Evolutionary conservation across 1,140 invertebrate genomes (phyloP).

Genomic region (Drosophila kanapiae): DNA sequence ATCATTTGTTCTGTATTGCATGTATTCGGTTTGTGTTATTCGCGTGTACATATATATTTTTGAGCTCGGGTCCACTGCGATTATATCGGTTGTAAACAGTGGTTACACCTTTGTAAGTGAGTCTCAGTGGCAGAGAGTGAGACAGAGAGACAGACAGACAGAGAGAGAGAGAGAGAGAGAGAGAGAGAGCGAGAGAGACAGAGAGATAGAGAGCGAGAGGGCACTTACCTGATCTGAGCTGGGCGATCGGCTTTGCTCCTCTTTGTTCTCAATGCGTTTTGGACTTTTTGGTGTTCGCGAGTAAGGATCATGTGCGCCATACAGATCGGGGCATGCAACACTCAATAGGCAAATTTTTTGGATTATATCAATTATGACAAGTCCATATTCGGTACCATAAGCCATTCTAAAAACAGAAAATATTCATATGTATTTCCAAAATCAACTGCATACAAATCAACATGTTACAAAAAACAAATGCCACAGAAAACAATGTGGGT

Average conservation of each 20-base stretch:
- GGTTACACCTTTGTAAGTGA: neutral
- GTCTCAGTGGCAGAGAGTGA: constrained; percentile 43
- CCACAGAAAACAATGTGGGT: constrained; percentile 7
- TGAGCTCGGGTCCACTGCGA: constrained; percentile 12
- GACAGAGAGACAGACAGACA: constrained; percentile 34
- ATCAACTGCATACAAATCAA: constrained; percentile 70
- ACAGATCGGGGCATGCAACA: constrained; percentile 93
- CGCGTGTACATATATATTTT: constrained; percentile 18
- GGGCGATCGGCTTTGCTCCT: constrained; percentile 92
- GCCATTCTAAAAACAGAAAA: constrained; percentile 91
- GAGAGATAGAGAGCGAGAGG: constrained; percentile 31
- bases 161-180: constrained; percentile 32
- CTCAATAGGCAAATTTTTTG: constrained; percentile 96
- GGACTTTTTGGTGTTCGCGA: constrained; percentile 94
- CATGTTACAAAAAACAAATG: constrained; percentile 28
- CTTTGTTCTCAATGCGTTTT: constrained; percentile 88
- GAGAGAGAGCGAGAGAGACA: constrained; percentile 19
- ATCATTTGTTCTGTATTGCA: constrained; percentile 13
- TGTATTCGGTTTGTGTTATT: constrained; percentile 14
- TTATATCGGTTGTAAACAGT: constrained; percentile 16
- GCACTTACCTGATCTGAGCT: constrained; percentile 95
- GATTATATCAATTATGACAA: constrained; percentile 97
- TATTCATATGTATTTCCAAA: constrained; percentile 68
- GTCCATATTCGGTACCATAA: constrained; percentile 97
- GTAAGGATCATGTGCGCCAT: constrained; percentile 95